Conservation (phyloP, 2,888 invertebrate genomes). For the Mythimna loreyi region DNA sequence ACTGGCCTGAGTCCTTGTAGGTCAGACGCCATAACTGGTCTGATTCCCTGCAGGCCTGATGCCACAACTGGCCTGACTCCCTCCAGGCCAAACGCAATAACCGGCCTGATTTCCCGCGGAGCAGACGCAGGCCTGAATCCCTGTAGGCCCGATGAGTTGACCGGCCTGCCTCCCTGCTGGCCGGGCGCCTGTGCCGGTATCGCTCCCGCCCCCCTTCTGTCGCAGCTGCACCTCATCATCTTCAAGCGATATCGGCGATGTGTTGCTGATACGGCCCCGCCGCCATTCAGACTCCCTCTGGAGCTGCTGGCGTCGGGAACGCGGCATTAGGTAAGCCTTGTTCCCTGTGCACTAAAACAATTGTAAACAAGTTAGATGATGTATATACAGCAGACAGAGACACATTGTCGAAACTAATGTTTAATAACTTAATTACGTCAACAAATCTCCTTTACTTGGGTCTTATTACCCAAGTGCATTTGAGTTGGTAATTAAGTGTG, state of each 20-base stretch:
- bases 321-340: constrained; percentile 14
- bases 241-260: too few species aligned
- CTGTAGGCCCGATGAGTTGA: background rate
- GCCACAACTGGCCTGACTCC: too few species aligned
- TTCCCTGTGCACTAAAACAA: constrained; percentile 11
- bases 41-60: too few species aligned
- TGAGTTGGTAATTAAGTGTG: too few species aligned
- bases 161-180: background rate
- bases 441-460: too few species aligned
- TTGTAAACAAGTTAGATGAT: background rate
- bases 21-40: background rate
- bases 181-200: background rate
- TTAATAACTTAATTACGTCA: too few species aligned
- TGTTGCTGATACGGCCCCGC: constrained; percentile 2
- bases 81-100: background rate
- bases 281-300: constrained; percentile 3
- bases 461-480: too few species aligned
- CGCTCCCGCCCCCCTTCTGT: background rate
- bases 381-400: background rate
- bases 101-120: background rate
- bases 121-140: background rate
- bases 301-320: constrained; percentile 17
- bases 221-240: background rate
- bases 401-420: too few species aligned
- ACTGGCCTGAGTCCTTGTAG: background rate